Base-by-base conservation (phyloP, 2,113 vertebrate species). In the Takifugu bimaculatus region DNA sequence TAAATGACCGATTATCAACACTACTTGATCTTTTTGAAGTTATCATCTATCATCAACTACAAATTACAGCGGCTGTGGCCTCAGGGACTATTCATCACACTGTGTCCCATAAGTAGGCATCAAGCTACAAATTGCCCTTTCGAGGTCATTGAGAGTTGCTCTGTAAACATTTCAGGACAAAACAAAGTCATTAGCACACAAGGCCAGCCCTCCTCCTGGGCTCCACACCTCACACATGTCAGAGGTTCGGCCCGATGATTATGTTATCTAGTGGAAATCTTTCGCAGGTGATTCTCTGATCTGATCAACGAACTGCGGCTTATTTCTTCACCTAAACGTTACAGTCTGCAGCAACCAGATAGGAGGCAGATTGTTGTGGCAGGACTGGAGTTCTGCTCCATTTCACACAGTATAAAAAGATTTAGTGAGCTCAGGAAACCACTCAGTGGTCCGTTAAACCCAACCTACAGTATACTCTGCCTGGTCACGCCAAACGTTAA, bases 381-480 rank as follows among this genome's bases (percentile, higher is more conserved):
- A 10, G 35, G 35, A 11, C 35, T 39, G 35, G 35, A 39, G 7
- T 39, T 61, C 29, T 3, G 5, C 13, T 26, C 43, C 29, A 26
- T 68, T 43, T 72, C 43, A 28, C 6, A 42, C 47, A 53, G 43
- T 49, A 61, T 51, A 43, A 76, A 48, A 68, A 65, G 66, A 81
- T 74, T 76, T 71, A 82, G 20, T 29, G 65, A 72, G 60, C 47
- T 42, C 45, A 58, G 65, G 63, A 79, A 68, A 72, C 50, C 60
- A 61, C 52, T 65, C 47, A 26, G 0, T 53, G 67, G 59, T 52
- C 68, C 42, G 59, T 66, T 73, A 64, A 32, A 51, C 71, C 66
- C 54, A 43, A 57, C 73, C 67, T 59, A 26, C 32, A 53, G 58
- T 35, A 14, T 75, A 55, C 27, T 39, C 35, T 39, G 7, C 27